A percentile compares a stretch with the other conserved stretches of the same genome.
These are phyloP conservation scores for Procapra przewalskii DNA, from an alignment of 2,113 vertebrate species.

Conservation along the genomic window DNA sequence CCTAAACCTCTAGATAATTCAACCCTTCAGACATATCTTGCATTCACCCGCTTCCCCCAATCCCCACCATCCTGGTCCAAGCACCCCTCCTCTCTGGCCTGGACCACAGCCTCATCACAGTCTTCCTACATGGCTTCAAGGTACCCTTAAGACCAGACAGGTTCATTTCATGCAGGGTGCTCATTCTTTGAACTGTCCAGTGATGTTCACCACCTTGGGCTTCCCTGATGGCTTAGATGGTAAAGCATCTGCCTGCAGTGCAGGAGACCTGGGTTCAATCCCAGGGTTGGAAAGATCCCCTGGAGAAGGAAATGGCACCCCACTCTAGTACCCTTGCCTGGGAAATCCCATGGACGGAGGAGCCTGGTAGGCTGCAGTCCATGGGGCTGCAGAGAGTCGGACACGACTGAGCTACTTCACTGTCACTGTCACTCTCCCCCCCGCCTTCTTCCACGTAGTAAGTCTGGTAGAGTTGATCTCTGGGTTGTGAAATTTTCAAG, in stretches of 20 bases:
- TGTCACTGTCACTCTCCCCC: too few species aligned
- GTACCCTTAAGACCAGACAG: not conserved
- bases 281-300: too few species aligned
- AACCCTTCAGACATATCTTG: not conserved
- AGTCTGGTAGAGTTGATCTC: not conserved
- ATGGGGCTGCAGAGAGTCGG: too few species aligned
- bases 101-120: not conserved
- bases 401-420: too few species aligned
- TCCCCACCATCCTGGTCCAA: not conserved
- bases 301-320: too few species aligned
- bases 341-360: too few species aligned
- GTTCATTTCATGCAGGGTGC: not conserved
- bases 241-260: too few species aligned
- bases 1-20: not conserved
- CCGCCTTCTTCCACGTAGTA: not conserved
- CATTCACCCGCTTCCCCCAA: not conserved
- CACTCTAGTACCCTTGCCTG: too few species aligned
- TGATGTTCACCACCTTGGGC: rapidly evolving
- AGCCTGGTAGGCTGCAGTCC: too few species aligned
- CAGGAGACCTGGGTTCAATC: too few species aligned
- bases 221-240: too few species aligned
- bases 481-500: not conserved
- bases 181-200: not conserved
- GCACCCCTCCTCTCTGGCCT: not conserved
- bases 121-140: not conserved